phyloP scores from a whole-genome alignment of 2,113 vertebrate genomes.

The Tympanuchus pallidicinctus region DNA sequence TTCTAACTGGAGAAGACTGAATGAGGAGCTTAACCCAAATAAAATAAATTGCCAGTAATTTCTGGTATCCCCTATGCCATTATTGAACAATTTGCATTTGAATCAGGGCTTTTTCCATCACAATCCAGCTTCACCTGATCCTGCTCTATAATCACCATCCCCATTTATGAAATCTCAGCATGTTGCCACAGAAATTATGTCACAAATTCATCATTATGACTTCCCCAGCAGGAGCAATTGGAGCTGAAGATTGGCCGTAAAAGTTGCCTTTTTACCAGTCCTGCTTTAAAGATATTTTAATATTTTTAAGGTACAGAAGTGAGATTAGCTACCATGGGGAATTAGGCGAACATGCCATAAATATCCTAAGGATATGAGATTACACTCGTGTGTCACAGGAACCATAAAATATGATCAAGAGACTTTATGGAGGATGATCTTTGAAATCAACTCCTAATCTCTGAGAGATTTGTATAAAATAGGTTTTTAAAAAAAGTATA shows the following conservation, averaged over 20 bases:
- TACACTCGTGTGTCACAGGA: conserved; percentile 12
- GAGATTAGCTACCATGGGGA: conserved; percentile 16
- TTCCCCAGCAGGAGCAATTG: conserved; percentile 71
- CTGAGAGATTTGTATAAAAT: not conserved
- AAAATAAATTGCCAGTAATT: conserved; percentile 77
- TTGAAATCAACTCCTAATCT: conserved; percentile 62
- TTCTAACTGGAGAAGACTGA: conserved; percentile 33
- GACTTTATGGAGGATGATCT: conserved; percentile 58
- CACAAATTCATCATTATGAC: conserved; percentile 70
- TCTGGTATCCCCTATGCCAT: conserved; percentile 72
- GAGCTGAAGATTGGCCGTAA: conserved; percentile 40
- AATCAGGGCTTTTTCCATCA: conserved; percentile 66
- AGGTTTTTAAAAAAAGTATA: not conserved
- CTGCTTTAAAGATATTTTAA: conserved; percentile 45
- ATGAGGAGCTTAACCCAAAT: conserved; percentile 72
- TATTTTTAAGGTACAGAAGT: conserved; percentile 26
- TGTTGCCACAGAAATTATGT: conserved; percentile 69
- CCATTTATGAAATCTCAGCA: conserved; percentile 76
- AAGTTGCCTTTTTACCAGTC: conserved; percentile 59
- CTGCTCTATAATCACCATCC: conserved; percentile 66
- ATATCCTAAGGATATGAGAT: conserved; percentile 55
- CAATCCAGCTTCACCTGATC: conserved; percentile 76
- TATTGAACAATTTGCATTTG: conserved; percentile 76
- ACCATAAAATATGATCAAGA: conserved; percentile 61
- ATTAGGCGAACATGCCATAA: conserved; percentile 38